These are phyloP conservation scores for Hypomecis atomaria DNA, from an alignment of 2,888 invertebrate species.

Conservation along the genomic window DNA sequence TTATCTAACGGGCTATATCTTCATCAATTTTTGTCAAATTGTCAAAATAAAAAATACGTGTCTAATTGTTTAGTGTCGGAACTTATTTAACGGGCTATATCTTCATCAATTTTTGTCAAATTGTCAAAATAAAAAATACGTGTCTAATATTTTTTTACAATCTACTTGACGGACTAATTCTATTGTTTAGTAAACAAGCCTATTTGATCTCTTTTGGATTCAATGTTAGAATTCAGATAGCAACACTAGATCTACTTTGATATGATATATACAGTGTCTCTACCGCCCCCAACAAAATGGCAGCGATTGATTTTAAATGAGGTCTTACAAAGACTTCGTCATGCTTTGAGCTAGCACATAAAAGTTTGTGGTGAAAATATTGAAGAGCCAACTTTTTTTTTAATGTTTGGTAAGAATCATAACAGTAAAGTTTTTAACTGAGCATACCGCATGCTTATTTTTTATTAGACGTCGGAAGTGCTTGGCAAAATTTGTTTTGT, in stretches of 20 bases:
- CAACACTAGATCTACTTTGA: conserved; percentile 17
- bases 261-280: conserved; percentile 22
- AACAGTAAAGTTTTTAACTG: conserved; percentile 19
- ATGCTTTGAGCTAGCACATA: conserved; percentile 63
- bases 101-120: no score
- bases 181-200: no score
- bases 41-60: no score
- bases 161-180: no score
- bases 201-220: background rate
- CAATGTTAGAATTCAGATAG: background rate
- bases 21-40: no score
- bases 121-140: no score
- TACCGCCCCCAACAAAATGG: conserved; percentile 69
- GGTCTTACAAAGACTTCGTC: conserved; percentile 67
- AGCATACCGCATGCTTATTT: background rate
- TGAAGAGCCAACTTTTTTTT: conserved; percentile 34
- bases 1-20: no score
- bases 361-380: conserved; percentile 66
- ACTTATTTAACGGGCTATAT: no score
- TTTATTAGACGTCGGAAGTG: no score
- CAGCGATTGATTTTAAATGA: conserved; percentile 83
- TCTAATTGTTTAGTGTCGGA: no score
- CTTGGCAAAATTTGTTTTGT: no score
- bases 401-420: background rate
- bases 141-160: no score